These are phyloP conservation scores for Cotesia vestalis DNA, from an alignment of 1,140 invertebrate species.

Conservation along the genomic window DNA sequence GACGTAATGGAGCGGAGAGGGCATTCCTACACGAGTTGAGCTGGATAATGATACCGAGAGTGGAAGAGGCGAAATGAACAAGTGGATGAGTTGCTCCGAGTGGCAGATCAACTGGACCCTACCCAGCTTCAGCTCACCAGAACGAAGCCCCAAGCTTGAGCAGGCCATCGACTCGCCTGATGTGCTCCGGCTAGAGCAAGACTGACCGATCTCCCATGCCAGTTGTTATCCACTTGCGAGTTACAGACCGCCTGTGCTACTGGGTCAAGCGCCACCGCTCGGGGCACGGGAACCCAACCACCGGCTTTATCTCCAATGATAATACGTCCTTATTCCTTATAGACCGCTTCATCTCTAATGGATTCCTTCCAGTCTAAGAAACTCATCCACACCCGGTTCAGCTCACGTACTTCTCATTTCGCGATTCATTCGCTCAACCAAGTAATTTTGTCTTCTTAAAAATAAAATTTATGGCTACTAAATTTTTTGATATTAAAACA, in stretches of 20 bases:
- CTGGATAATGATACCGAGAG: constrained; percentile 50
- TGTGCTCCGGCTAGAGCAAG: neutral
- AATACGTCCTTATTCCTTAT: constrained; percentile 15
- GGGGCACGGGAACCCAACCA: constrained; percentile 52
- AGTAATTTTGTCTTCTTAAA: neutral
- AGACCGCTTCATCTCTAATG: constrained; percentile 30
- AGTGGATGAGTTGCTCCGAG: constrained; percentile 34
- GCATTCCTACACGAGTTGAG: constrained; percentile 50
- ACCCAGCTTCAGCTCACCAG: neutral
- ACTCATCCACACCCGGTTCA: constrained; percentile 44
- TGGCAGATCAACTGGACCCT: constrained; percentile 34
- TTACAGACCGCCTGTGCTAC: constrained; percentile 54
- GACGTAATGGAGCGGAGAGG: constrained; percentile 32
- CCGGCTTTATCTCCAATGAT: no score
- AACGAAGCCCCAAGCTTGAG: constrained; percentile 20
- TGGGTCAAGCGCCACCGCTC: constrained; percentile 60
- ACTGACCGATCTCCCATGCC: constrained; percentile 45
- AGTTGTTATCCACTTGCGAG: constrained; percentile 55
- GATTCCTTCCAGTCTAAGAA: constrained; percentile 39
- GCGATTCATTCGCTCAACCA: neutral
- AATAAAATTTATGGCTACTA: no score
- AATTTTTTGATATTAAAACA: no score
- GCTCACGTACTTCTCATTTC: constrained; percentile 6
- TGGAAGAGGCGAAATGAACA: constrained; percentile 45
- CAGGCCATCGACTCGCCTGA: constrained; percentile 40